Conservation (phyloP, 2,888 invertebrate genomes). For the Apoderus coryli region DNA sequence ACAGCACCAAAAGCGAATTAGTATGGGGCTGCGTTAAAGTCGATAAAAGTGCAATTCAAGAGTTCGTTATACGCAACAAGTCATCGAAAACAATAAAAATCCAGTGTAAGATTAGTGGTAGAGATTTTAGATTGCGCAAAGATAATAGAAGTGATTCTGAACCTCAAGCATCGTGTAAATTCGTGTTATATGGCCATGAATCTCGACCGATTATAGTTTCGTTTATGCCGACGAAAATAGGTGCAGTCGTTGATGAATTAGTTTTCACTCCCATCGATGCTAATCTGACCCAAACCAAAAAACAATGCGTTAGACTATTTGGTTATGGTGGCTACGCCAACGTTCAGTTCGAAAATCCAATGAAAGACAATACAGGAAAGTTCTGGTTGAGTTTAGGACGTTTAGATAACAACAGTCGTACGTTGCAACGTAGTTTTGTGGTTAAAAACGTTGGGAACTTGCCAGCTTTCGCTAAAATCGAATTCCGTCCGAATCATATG, state of each 20-base stretch:
- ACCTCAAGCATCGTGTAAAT: constrained; percentile 26
- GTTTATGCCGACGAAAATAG: constrained; percentile 40
- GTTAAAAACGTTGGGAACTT: constrained; percentile 42
- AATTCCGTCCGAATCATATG: constrained; percentile 22
- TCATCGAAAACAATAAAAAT: constrained; percentile 40
- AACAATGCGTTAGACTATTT: constrained; percentile 34
- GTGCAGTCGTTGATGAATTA: constrained; percentile 39
- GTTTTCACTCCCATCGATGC: constrained; percentile 36
- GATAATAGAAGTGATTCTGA: constrained; percentile 27
- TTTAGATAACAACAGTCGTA: constrained; percentile 32
- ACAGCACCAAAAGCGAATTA: constrained; percentile 39
- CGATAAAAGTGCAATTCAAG: constrained; percentile 37
- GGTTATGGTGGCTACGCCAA: constrained; percentile 45
- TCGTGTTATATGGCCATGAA: constrained; percentile 41
- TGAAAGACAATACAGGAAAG: constrained; percentile 39
- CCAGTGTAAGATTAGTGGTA: constrained; percentile 35
- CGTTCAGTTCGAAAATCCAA: constrained; percentile 30
- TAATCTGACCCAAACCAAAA: constrained; percentile 22
- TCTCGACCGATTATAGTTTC: constrained; percentile 38
- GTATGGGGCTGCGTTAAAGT: constrained; percentile 45
- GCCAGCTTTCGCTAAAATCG: constrained; percentile 35
- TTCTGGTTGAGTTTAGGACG: constrained; percentile 41
- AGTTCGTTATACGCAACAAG: constrained; percentile 42
- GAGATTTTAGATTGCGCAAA: constrained; percentile 33
- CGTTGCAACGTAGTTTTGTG: constrained; percentile 34